Percentiles rank a stretch among this genome's conserved stretches.
Conservation (phyloP, 2,113 vertebrate genomes). For the Indicator maculatus region DNA sequence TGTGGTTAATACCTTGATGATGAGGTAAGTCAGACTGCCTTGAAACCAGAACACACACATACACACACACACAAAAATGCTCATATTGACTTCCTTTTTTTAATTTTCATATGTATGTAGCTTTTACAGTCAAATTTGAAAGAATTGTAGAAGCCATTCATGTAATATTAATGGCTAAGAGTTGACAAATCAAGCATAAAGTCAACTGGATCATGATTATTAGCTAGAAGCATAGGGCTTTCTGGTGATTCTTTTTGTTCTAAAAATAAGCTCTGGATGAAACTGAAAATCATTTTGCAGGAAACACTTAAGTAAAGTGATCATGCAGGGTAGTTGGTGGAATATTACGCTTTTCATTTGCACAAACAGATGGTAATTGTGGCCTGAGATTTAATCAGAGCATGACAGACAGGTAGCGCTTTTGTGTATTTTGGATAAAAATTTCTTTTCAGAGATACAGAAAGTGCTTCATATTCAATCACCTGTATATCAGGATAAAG, state of each 20-base stretch:
- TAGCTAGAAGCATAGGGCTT: conserved; percentile 67
- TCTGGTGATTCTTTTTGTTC: conserved; percentile 66
- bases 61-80: neutral
- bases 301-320: conserved; percentile 74
- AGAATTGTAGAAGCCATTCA: neutral
- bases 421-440: conserved; percentile 79
- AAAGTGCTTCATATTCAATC: conserved; percentile 72
- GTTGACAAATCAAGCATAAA: conserved; percentile 62
- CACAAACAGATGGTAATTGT: conserved; percentile 88
- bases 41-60: neutral
- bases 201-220: conserved; percentile 47
- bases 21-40: neutral
- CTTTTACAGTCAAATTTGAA: neutral
- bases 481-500: conserved; percentile 19
- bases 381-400: conserved; percentile 82
- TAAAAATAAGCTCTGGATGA: conserved; percentile 66
- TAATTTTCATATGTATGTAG: neutral
- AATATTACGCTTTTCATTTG: conserved; percentile 75
- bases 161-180: conserved; percentile 57
- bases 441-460: conserved; percentile 77
- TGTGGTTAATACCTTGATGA: neutral
- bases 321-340: conserved; percentile 67
- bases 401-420: conserved; percentile 80
- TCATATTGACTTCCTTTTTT: neutral
- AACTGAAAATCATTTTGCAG: conserved; percentile 72